phyloP scores from a whole-genome alignment of 2,113 vertebrate genomes.

The Oxyruncus cristatus region DNA sequence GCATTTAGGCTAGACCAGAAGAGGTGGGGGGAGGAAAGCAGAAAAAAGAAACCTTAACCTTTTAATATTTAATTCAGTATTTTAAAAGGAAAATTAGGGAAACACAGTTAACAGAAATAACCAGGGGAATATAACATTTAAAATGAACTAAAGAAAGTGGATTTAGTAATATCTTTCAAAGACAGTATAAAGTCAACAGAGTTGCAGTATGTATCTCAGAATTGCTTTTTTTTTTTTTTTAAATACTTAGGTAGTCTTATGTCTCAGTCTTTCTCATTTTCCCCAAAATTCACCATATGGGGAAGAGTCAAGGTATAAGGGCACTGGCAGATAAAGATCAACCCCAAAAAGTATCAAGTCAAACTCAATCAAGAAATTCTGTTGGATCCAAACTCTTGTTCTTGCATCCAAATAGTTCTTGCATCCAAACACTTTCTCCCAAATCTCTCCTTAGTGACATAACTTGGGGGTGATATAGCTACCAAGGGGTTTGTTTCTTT shows the following conservation, averaged over 20 bases:
- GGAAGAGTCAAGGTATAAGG: not conserved
- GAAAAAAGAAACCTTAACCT: conserved; percentile 42
- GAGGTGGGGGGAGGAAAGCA: not conserved
- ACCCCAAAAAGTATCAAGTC: not conserved
- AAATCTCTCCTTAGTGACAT: not conserved
- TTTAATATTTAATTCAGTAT: conserved; percentile 17
- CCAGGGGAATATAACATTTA: conserved; percentile 10
- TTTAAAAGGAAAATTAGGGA: conserved; percentile 11
- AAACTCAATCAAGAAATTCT: not conserved
- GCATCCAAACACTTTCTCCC: not conserved
- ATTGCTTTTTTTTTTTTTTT: not conserved
- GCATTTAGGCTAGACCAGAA: conserved; percentile 36
- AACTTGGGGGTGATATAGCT: not conserved
- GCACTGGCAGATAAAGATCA: not conserved
- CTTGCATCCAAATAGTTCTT: not conserved
- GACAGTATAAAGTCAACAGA: conserved; percentile 10
- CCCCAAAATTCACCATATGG: not conserved
- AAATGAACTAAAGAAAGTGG: not conserved
- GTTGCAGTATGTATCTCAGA: not conserved
- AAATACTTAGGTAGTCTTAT: not conserved
- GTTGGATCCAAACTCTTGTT: not conserved
- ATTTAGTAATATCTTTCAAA: conserved; percentile 26
- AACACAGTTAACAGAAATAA: conserved; percentile 37
- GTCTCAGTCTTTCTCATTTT: not conserved
- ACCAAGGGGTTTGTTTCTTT: not conserved